Conservation (phyloP, 2,797 vertebrate genomes). For the Clarias pachynema region DNA sequence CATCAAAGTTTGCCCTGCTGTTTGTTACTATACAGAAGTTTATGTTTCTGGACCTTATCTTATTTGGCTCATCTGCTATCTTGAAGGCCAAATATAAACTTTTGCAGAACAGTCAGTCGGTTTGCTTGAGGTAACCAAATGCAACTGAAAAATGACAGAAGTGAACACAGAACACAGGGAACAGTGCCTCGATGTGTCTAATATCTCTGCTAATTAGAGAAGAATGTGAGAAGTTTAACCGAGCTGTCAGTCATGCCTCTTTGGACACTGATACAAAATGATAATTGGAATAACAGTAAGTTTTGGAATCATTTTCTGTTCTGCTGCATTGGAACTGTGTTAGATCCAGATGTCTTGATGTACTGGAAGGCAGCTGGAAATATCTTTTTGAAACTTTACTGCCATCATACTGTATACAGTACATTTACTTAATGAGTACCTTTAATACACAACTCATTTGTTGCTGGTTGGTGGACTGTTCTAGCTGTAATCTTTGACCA, state of each 20-base stretch:
- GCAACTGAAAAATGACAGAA: slow-evolving; percentile 26
- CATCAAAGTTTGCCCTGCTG: neutral
- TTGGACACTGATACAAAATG: slow-evolving; percentile 22
- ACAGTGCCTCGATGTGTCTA: slow-evolving; percentile 15
- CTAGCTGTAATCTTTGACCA: neutral
- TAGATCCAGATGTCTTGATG: slow-evolving; percentile 19
- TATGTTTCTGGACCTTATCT: neutral
- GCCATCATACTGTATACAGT: neutral
- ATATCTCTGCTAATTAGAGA: slow-evolving; percentile 35
- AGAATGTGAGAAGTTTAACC: slow-evolving; percentile 9
- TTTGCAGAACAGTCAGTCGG: neutral
- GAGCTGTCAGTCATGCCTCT: slow-evolving; percentile 37
- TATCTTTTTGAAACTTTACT: neutral
- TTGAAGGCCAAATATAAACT: neutral
- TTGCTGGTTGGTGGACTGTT: neutral
- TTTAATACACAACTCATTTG: neutral
- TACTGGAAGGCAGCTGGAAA: slow-evolving; percentile 3
- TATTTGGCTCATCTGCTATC: neutral
- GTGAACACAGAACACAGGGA: slow-evolving; percentile 25
- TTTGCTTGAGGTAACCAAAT: slow-evolving; percentile 18
- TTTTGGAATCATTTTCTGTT: slow-evolving; percentile 18
- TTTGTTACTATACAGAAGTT: neutral
- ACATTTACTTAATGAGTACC: neutral
- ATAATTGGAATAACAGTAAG: neutral
- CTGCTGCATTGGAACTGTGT: neutral